Base-by-base conservation (phyloP, 2,113 vertebrate species). In the Mormyrus iriodes region DNA sequence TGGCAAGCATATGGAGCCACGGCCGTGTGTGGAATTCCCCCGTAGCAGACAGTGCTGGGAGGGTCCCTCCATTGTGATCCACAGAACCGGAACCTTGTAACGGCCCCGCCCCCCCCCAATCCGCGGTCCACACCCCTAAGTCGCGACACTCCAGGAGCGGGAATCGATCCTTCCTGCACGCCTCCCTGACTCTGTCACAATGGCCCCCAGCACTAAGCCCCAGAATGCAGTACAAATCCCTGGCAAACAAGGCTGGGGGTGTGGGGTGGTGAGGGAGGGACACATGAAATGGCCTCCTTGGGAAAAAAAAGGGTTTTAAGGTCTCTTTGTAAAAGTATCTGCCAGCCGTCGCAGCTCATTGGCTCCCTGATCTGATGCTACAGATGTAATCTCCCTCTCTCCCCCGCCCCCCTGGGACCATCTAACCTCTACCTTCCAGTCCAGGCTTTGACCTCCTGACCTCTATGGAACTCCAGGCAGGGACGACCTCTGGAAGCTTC, bases 381-480 rank as follows among this genome's bases (percentile, higher is more conserved):
- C 35, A 88, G 84, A 88, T 91, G 52, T 89, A 89, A 88, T 90
- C 90, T 90, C 31, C 55, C 69, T 85, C 51, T 35, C 9, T 52
- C 35, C 61, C 94, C 10, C 90, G 91, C 92, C 94, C 94, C 93
- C 91, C 51, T 69, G 95, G 94, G 94, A 93, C 93, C 90, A 88
- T 93, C 92, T 84, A 88, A 87, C 90, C 93, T 91, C 92, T 93
- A 93, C 92, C 91, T 93, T 92, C 92, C 93, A 94, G 88, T 92
- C 94, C 93, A 94, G 93, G 93, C 93, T 93, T 92, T 94, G 91
- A 96, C 95, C 95, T 95, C 90, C 90, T 91, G 92, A 95, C 94
- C 94, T 92, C 27, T 88, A 90, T 91, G 92, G 83, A 92, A 90
- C 91, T 90, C 88, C 90, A 90, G 90, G 90, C 87, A 89, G 88